Conservation (phyloP, 2,888 invertebrate species). For the Noctua pronuba region DNA sequence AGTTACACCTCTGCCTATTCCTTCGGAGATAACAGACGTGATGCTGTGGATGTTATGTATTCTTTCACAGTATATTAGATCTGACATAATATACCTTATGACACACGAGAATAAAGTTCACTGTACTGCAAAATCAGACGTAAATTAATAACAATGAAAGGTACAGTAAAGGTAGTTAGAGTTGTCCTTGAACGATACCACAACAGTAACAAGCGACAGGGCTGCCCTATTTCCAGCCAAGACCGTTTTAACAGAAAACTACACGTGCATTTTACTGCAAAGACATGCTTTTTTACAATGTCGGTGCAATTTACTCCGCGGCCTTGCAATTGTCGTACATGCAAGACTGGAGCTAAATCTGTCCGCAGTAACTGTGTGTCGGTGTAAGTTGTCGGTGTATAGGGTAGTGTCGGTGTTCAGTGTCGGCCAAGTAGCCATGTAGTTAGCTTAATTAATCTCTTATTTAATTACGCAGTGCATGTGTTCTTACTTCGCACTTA, state of each 20-base stretch:
- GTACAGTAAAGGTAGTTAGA: neutral
- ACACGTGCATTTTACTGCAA: slow-evolving; percentile 32
- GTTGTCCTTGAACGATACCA: neutral
- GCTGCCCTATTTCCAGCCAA: slow-evolving; percentile 16
- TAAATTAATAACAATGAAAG: neutral
- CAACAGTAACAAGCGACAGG: slow-evolving; percentile 1
- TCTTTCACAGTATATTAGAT: neutral
- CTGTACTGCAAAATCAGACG: neutral
- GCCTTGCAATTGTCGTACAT: slow-evolving; percentile 28
- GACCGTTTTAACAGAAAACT: slow-evolving; percentile 6
- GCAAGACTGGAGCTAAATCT: slow-evolving; percentile 46
- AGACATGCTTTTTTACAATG: slow-evolving; percentile 30
- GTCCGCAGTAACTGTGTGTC: slow-evolving; percentile 40
- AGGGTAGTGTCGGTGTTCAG: slow-evolving; percentile 44
- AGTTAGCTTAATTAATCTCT: slow-evolving; percentile 56
- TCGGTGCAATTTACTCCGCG: slow-evolving; percentile 38
- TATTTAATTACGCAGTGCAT: slow-evolving; percentile 34
- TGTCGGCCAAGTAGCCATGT: slow-evolving; percentile 52
- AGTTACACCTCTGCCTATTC: no score
- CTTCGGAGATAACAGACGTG: no score
- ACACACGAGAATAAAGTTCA: neutral
- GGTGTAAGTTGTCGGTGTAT: slow-evolving; percentile 44
- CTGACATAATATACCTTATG: neutral
- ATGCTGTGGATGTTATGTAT: no score
- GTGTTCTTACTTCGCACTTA: slow-evolving; percentile 24